Percentiles rank a stretch among this genome's conserved stretches.
These are phyloP conservation scores for Emberiza fucata DNA, from an alignment of 2,113 vertebrate species.

Conservation along the genomic window DNA sequence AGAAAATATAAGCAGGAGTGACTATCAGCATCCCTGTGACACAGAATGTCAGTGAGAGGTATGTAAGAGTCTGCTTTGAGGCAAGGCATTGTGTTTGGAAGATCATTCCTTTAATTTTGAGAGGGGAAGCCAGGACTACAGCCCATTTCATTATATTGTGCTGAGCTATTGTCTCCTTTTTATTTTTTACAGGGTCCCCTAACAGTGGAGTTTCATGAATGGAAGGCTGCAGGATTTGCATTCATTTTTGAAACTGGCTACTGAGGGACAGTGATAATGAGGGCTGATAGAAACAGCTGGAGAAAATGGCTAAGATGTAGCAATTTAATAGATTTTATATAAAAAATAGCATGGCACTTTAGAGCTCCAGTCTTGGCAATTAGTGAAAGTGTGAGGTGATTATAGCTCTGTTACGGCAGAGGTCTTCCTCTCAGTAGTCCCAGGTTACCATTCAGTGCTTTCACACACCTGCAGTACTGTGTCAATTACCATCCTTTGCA, in stretches of 20 bases:
- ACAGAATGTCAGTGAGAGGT: rapidly evolving
- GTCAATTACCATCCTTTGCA: background rate
- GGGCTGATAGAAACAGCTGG: background rate
- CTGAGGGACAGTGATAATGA: background rate
- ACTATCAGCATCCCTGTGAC: background rate
- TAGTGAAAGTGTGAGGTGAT: background rate
- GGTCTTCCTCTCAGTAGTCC: background rate
- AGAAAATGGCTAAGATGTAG: background rate
- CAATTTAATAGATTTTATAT: background rate
- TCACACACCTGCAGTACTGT: background rate
- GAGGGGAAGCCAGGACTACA: background rate
- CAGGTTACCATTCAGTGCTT: background rate
- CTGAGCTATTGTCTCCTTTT: background rate
- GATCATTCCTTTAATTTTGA: background rate
- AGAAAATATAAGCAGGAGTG: background rate
- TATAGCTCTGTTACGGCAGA: background rate
- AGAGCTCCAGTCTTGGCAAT: background rate
- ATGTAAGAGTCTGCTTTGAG: background rate
- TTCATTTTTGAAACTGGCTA: background rate
- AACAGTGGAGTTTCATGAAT: background rate
- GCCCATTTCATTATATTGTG: background rate
- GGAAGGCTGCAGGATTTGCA: background rate
- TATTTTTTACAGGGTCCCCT: background rate
- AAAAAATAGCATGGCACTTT: background rate
- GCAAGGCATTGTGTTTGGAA: background rate